These are phyloP conservation scores for Aphelenchoides bicaudatus DNA, from an alignment of 2,888 invertebrate genomes.

Conservation along the genomic window DNA sequence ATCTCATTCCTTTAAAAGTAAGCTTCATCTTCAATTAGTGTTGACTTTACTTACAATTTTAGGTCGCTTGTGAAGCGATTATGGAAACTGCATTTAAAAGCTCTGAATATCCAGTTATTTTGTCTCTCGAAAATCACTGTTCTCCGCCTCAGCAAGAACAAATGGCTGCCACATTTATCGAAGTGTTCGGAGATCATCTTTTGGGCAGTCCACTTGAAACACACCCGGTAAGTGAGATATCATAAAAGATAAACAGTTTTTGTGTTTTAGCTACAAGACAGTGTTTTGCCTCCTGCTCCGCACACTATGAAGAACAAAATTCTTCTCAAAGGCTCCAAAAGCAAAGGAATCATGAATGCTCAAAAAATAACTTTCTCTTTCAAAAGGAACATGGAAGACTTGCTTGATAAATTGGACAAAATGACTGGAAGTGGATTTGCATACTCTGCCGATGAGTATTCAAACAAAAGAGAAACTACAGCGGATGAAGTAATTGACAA, in stretches of 20 bases:
- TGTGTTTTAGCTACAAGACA: conserved; percentile 27
- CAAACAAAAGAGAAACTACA: conserved; percentile 4
- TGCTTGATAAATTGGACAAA: neutral
- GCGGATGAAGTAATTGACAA: conserved; percentile 5
- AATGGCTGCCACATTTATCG: conserved; percentile 44
- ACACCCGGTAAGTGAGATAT: conserved; percentile 30
- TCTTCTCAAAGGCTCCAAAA: conserved; percentile 43
- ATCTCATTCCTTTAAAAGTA: conserved; percentile 38
- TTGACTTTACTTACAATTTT: conserved; percentile 33
- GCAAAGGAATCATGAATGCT: neutral
- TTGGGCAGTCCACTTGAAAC: conserved; percentile 39
- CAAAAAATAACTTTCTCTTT: neutral
- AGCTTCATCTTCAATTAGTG: neutral
- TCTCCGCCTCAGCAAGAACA: conserved; percentile 61
- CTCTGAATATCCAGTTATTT: conserved; percentile 89
- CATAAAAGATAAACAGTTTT: neutral
- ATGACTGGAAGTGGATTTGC: neutral
- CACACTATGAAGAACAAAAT: conserved; percentile 45
- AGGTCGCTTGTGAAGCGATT: conserved; percentile 90
- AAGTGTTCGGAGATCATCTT: conserved; percentile 47
- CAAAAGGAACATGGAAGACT: neutral
- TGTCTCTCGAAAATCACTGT: conserved; percentile 99
- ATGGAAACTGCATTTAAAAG: conserved; percentile 96
- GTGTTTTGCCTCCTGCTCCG: conserved; percentile 43
- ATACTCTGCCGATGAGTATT: neutral